A percentile compares a stretch with the other conserved stretches of the same genome.
phyloP scores from a whole-genome alignment of 53 echinoderm and acorn worm species.

The Patiria pectinifera region DNA sequence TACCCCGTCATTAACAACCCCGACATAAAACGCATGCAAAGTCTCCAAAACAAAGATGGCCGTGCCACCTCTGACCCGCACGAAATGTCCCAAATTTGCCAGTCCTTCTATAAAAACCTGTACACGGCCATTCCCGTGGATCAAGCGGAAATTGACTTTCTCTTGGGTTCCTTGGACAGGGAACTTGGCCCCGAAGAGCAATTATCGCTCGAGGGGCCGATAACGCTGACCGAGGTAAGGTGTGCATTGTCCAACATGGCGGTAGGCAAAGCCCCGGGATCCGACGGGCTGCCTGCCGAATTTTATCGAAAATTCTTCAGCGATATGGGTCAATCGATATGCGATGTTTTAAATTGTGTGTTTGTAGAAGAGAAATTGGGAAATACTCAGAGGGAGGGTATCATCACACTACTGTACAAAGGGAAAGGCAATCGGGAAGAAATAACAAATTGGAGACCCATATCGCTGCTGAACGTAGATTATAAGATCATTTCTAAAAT shows the following conservation, averaged over 20 bases:
- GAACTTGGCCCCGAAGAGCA: neutral
- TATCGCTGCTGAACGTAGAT: slow-evolving; percentile 60
- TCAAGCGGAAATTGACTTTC: neutral
- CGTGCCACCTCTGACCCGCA: no score
- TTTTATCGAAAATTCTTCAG: slow-evolving; percentile 56
- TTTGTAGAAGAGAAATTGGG: no score
- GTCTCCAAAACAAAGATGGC: no score
- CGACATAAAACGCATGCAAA: no score
- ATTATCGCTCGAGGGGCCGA: neutral
- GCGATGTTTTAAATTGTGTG: no score
- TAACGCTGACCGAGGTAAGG: neutral
- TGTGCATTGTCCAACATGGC: slow-evolving; percentile 21
- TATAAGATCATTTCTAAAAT: slow-evolving; percentile 58
- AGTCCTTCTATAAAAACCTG: no score
- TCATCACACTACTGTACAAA: slow-evolving; percentile 52
- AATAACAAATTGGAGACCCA: slow-evolving; percentile 58
- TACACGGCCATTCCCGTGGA: no score
- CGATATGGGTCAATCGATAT: neutral
- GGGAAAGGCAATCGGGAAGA: slow-evolving; percentile 10
- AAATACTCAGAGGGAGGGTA: slow-evolving; percentile 1
- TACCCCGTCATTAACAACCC: no score
- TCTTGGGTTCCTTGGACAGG: neutral
- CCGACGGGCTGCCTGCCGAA: slow-evolving; percentile 52
- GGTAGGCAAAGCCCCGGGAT: slow-evolving; percentile 51
- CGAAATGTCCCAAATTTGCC: no score